phyloP scores from a whole-genome alignment of 2,888 invertebrate genomes.

The Limnephilus lunatus region DNA sequence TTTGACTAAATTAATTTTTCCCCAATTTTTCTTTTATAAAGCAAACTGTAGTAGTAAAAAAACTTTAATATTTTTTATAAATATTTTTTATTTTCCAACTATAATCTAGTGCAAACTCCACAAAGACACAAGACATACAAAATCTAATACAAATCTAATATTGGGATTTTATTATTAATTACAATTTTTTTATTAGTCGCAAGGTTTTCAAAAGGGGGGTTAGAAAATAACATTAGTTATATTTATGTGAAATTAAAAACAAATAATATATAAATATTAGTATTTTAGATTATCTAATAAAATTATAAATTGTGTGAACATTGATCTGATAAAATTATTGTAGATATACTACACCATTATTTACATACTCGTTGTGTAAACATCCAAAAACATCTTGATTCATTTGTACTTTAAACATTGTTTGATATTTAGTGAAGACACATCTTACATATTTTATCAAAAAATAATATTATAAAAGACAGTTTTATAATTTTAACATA shows the following conservation, averaged over 20 bases:
- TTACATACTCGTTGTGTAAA: background rate
- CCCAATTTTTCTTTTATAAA: too few relatives aligned
- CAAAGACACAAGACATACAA: conserved; percentile 34
- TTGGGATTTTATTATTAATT: conserved; percentile 3
- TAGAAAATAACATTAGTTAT: conserved; percentile 38
- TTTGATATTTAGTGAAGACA: background rate
- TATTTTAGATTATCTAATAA: conserved; percentile 31
- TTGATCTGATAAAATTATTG: conserved; percentile 10
- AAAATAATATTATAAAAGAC: background rate
- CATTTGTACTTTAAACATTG: conserved; percentile 28
- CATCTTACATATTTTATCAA: background rate
- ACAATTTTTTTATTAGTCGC: conserved; percentile 12
- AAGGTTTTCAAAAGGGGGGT: conserved; percentile 19
- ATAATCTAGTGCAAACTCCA: conserved; percentile 40
- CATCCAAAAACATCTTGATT: conserved; percentile 11
- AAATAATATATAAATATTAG: conserved; percentile 17
- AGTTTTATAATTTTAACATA: background rate
- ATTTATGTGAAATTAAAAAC: conserved; percentile 43
- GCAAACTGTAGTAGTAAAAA: background rate
- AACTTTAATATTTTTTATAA: conserved; percentile 8
- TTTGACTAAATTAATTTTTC: too few relatives aligned
- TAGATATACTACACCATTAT: conserved; percentile 11
- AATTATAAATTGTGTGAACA: conserved; percentile 30
- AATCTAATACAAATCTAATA: conserved; percentile 30
- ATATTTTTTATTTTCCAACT: conserved; percentile 40